phyloP scores from a whole-genome alignment of 2,113 vertebrate genomes.

The Origma solitaria region DNA sequence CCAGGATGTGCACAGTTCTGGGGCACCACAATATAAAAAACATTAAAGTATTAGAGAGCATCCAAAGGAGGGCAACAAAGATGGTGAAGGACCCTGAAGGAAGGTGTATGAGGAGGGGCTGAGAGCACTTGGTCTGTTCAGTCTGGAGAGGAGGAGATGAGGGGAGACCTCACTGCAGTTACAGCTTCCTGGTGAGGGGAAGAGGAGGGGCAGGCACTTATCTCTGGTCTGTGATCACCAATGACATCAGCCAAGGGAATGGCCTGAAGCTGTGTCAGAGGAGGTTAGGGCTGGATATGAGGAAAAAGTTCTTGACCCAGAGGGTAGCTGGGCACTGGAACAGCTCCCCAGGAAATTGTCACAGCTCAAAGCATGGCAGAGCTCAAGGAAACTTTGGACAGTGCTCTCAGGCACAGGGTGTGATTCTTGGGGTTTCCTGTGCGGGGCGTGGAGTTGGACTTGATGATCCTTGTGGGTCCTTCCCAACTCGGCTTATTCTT shows the following conservation, averaged over 20 bases:
- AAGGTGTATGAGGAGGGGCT: accelerated
- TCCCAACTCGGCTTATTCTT: not conserved
- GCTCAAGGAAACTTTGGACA: not conserved
- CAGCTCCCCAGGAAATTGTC: not conserved
- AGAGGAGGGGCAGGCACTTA: not conserved
- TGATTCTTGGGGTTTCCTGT: not conserved
- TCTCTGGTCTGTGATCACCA: not conserved
- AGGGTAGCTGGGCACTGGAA: not conserved
- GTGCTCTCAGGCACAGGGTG: accelerated
- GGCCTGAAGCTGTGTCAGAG: not conserved
- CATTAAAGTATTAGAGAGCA: not conserved
- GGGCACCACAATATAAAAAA: not conserved
- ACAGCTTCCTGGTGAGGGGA: no score
- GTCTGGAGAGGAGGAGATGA: not conserved
- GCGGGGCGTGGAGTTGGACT: not conserved
- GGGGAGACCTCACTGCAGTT: not conserved
- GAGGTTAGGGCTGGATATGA: not conserved
- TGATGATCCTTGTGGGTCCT: not conserved
- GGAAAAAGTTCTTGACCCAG: not conserved
- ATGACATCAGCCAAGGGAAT: not conserved
- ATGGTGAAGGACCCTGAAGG: not conserved
- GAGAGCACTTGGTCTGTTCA: not conserved
- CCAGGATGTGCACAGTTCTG: not conserved
- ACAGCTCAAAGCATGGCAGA: not conserved
- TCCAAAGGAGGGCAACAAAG: not conserved